Conservation (phyloP, 2,113 vertebrate genomes). For the Saccopteryx bilineata region DNA sequence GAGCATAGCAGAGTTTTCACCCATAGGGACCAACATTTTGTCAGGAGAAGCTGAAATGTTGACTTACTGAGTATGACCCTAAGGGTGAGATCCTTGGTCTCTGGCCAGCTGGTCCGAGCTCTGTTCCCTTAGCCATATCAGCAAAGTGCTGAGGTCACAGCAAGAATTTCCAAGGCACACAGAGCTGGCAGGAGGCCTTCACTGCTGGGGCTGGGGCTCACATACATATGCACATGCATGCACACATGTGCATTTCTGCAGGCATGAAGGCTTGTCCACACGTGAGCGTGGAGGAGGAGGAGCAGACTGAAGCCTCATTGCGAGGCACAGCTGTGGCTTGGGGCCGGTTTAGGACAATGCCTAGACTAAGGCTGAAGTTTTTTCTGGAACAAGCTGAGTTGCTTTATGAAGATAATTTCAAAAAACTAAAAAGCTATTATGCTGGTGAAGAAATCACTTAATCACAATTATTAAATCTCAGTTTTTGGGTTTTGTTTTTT, state of each 20-base stretch:
- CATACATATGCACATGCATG: fast-evolving
- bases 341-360: neutral
- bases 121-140: neutral
- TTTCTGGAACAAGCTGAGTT: neutral
- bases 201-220: neutral
- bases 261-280: neutral
- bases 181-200: neutral
- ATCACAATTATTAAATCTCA: neutral
- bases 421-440: neutral
- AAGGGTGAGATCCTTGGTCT: neutral
- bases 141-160: neutral
- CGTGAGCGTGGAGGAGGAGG: neutral
- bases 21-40: neutral
- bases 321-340: neutral
- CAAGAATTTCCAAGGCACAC: neutral
- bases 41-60: neutral
- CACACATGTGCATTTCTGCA: neutral
- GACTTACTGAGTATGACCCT: neutral
- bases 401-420: neutral
- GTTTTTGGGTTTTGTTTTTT: neutral
- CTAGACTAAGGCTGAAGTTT: fast-evolving
- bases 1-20: neutral
- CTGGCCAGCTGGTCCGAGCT: neutral
- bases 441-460: neutral
- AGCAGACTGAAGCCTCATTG: neutral